Base-by-base conservation (phyloP, 1,140 invertebrate species). In the Glomeris maerens region DNA sequence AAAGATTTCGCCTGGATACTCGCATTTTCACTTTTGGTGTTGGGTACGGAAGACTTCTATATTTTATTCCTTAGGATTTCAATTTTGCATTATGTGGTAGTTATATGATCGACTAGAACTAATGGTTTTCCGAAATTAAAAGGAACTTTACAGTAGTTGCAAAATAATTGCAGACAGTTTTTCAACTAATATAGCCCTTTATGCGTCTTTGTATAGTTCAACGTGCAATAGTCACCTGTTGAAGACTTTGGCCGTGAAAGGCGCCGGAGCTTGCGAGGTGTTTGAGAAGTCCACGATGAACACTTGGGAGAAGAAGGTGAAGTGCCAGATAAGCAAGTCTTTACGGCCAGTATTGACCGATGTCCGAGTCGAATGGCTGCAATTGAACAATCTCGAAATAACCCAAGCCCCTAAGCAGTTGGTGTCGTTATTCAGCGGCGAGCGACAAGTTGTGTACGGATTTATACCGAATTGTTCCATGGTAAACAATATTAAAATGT, bases 401-500 rank as follows among this genome's bases (percentile, higher is more conserved):
- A 17, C 25, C 25, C 40, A 42, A 42, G 4, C 40, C 10, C 40
- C 40, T 17, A 5, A 4, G 10, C 4, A 42, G 5, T 5, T 42
- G 4, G 4, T 5, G 5, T 17, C 40, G 17, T 4, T 42, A 42
- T 42, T 42, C 25, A 17, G 17, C 25, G 40, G 40, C 20, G 25
- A 5, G 20, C 5, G 20, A 4, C 40, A 42, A 17, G 5, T 42
- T 4, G 20, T 42, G 5, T 42, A 42, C 25, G 40, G 40, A 42
- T 21, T 42, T 42, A 25, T 7, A 21, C 17, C 40, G 20, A 4
- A 42, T 42, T 42, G 40, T 21, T 21, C 20, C 25, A 10, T 42
- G 20, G 40, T 42, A 42, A 42, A 36, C 31, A 10, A 36, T 36
- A 25, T 42, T 42, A 42, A 42, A 42, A 7, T 21, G 25, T 4